Evolutionary conservation across 2,888 invertebrate genomes (phyloP), one percentile per base, ranked within the genome.

Genomic region (Laspeyria flexula): DNA sequence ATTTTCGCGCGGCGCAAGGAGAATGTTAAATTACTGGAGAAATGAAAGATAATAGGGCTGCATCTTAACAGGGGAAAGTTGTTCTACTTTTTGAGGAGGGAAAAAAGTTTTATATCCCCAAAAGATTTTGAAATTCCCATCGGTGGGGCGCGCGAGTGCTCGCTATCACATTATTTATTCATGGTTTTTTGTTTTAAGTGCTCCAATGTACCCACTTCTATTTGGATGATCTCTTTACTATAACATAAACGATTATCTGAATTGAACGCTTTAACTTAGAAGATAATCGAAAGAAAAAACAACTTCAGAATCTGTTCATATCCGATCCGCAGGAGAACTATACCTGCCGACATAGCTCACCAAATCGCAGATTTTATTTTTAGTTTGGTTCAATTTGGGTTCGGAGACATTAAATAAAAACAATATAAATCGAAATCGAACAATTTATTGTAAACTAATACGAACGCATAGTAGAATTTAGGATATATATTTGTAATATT

Each of bases 361-460:
- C n/a, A n/a, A n/a, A n/a, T n/a, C n/a, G n/a, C n/a, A n/a, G n/a
- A n/a, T n/a, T n/a, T n/a, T n/a, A n/a, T n/a, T n/a, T n/a, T n/a
- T n/a, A n/a, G n/a, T n/a, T n/a, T n/a, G n/a, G n/a, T n/a, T n/a
- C n/a, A n/a, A n/a, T 21, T 5, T 21, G 21, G 3, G 21, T 21
- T 2, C 3, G 2, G 5, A 3, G 21, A 21, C 21, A 21, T n/a
- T 25, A 31, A 68, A 52, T 60, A 43, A 57, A 60, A 61, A 41
- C 1, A 35, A 38, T 0, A 38, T 43, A 29, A 65, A 61, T 69
- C 81, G 85, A 85, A 85, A 83, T 88, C 69, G 89, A 91, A 91
- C 90, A 86, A 85, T 91, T 92, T 90, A 90, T 88, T 90, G 85
- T 86, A 86, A 90, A 92, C 86, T 90, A 88, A 91, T 90, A 88